phyloP scores from a whole-genome alignment of 2,888 invertebrate genomes.

The Brenthis hecate region DNA sequence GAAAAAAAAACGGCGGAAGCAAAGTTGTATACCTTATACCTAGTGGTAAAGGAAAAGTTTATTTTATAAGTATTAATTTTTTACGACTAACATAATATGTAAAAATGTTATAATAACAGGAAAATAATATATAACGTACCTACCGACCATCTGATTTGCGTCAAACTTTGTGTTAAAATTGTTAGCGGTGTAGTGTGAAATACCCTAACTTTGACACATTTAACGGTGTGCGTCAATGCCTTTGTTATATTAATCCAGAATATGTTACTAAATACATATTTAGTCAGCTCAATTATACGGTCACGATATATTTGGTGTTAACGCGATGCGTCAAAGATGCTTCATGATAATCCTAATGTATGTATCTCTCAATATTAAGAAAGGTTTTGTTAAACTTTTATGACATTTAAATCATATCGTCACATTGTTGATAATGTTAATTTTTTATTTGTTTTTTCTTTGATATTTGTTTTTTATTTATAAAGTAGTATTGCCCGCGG shows the following conservation, averaged over 20 bases:
- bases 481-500: too few relatives aligned
- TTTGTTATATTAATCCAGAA: slow-evolving; percentile 53
- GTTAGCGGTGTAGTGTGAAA: slow-evolving; percentile 62
- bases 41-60: too few relatives aligned
- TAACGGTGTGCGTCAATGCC: slow-evolving; percentile 58
- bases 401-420: too few relatives aligned
- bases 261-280: slow-evolving; percentile 44
- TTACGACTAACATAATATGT: neutral
- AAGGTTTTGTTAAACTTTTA: neutral
- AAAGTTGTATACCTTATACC: too few relatives aligned
- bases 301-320: slow-evolving; percentile 46
- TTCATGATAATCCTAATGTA: neutral
- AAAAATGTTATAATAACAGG: slow-evolving; percentile 5
- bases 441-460: too few relatives aligned
- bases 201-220: slow-evolving; percentile 53
- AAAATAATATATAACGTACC: slow-evolving; percentile 3
- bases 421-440: too few relatives aligned
- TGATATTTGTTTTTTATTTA: too few relatives aligned
- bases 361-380: neutral
- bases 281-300: slow-evolving; percentile 46
- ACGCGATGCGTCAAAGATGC: too few relatives aligned
- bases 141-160: slow-evolving; percentile 53
- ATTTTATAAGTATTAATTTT: too few relatives aligned
- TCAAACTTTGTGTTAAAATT: slow-evolving; percentile 61
- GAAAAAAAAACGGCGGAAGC: too few relatives aligned